Conservation (phyloP, 2,797 vertebrate genomes). For the Sitta carolinensis region DNA sequence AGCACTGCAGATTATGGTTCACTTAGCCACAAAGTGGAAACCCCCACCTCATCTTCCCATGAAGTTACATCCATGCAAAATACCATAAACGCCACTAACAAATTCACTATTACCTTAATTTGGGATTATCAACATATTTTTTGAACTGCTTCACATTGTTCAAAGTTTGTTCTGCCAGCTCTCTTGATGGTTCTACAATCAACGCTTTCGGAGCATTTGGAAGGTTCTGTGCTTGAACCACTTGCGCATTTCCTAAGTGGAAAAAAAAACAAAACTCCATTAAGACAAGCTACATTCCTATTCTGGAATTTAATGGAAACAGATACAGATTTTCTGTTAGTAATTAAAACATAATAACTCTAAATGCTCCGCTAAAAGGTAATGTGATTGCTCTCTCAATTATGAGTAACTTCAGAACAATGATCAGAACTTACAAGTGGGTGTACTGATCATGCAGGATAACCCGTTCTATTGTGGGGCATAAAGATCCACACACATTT, state of each 20-base stretch:
- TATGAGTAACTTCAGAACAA: not conserved
- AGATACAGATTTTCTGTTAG: not conserved
- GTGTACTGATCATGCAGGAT: not conserved
- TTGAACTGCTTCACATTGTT: slow-evolving; percentile 93
- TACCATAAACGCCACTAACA: not conserved
- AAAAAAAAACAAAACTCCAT: not conserved
- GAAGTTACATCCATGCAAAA: not conserved
- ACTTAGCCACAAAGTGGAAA: not conserved
- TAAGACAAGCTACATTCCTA: not conserved
- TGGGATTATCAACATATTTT: slow-evolving; percentile 92
- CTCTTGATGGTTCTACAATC: slow-evolving; percentile 94
- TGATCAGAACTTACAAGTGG: not conserved
- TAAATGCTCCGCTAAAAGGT: not conserved
- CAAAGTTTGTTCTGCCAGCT: slow-evolving; percentile 95
- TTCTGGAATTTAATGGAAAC: not conserved
- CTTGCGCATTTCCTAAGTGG: slow-evolving; percentile 85
- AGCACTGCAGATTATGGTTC: not conserved
- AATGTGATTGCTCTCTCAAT: not conserved
- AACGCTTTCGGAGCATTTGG: slow-evolving; percentile 91
- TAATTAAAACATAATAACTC: not conserved
- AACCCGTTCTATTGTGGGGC: not conserved
- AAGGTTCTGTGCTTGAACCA: slow-evolving; percentile 84
- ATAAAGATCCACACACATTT: not conserved
- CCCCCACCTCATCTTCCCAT: rapidly evolving
- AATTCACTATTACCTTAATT: slow-evolving; percentile 83